Base-by-base conservation (phyloP, 1,140 invertebrate species). In the Adoxophyes honmai region DNA sequence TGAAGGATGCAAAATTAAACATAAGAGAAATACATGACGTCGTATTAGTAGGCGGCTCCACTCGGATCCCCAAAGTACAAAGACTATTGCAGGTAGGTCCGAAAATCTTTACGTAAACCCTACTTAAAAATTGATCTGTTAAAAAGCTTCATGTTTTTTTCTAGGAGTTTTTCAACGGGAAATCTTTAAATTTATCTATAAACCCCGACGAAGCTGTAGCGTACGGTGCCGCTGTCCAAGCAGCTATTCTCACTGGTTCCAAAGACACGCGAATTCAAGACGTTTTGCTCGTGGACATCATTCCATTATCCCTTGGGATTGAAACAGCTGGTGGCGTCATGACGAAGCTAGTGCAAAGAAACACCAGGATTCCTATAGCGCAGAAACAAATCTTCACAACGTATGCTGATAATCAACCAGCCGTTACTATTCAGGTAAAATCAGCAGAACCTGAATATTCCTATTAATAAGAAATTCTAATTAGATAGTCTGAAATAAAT, bases 201-300 rank as follows among this genome's bases (percentile, higher is more conserved):
- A 95, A 95, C 73, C 95, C 95, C 3, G 95, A 96, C 71, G 95
- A 96, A 79, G 93, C 93, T 1, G 92, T 94, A 2, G 93, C 93
- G 3, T 94, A 94, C 64, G 93, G 93, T 4, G 93, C 93, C 4
- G 93, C 94, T 2, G 92, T 95, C 0, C 94, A 97, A 75, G 96
- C 96, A 36, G 94, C 94, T 10, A 94, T 95, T 59, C 74, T 95
- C 0, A 92, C 89, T 1, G 93, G 93, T 13, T 92, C 94, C 75
- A 90, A 90, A 38, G 95, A 88, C 90, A 94, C 89, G 6, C 79
- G 92, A 36, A 92, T 96, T 56, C 94, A 95, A 88, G 95, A 97
- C 75, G 91, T 95, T 1, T 73, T 95, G 0, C 79, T 95, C 4
- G 92, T 95, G 1, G 94, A 95, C 73, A 93, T 95, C 0, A 91